These are phyloP conservation scores for Chrysomela aeneicollis DNA, from an alignment of 2,888 invertebrate species.

Conservation along the genomic window DNA sequence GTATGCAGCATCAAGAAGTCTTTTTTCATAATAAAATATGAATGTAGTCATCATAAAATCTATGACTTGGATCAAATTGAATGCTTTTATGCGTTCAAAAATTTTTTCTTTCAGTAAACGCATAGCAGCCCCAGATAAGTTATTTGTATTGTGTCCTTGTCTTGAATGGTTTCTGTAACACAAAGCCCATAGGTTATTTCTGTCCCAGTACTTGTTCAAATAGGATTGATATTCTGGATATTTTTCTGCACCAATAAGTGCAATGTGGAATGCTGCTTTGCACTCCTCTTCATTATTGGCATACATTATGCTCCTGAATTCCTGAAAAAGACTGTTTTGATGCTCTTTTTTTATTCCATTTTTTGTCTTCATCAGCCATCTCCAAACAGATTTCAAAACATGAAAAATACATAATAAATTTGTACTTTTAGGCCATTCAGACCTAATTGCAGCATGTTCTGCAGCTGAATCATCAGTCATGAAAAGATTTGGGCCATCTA, in stretches of 20 bases:
- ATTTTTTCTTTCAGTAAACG: not conserved
- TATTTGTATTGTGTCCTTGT: not conserved
- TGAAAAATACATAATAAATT: constrained; percentile 33
- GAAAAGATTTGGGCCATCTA: constrained; percentile 28
- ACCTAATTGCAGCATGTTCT: constrained; percentile 27
- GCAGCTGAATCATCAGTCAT: constrained; percentile 37
- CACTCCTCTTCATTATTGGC: not conserved
- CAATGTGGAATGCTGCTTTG: not conserved
- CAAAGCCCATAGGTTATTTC: not conserved
- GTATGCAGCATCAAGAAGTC: constrained; percentile 2
- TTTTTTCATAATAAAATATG: not conserved
- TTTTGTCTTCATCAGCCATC: constrained; percentile 24
- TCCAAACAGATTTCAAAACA: constrained; percentile 33
- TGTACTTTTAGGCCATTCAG: constrained; percentile 24
- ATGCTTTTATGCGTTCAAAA: not conserved
- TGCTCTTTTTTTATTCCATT: not conserved
- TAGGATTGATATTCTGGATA: not conserved
- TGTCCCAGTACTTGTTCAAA: not conserved
- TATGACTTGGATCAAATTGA: not conserved
- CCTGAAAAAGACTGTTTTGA: not conserved
- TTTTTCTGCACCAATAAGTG: not conserved
- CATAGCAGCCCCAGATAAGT: not conserved
- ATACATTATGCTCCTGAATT: not conserved
- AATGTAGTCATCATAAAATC: constrained; percentile 9
- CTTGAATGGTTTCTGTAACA: not conserved